These are phyloP conservation scores for Cephalophus harveyi DNA, from an alignment of 2,113 vertebrate genomes.

Conservation along the genomic window DNA sequence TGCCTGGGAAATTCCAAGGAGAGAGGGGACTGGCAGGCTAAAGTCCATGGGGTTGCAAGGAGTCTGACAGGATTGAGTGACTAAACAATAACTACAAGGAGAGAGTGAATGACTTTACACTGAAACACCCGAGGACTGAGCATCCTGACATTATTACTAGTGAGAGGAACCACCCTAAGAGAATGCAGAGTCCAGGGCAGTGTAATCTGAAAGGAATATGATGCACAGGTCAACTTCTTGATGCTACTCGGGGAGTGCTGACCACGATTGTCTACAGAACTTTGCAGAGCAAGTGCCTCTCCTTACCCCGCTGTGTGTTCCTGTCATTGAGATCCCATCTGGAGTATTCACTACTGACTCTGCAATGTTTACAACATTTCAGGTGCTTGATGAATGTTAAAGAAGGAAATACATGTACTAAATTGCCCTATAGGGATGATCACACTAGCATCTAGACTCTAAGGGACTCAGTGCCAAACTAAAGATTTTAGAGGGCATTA, in stretches of 20 bases:
- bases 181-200: not conserved
- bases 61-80: not conserved
- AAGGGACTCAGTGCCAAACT: not conserved
- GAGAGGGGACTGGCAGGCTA: not conserved
- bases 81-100: not conserved
- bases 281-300: not conserved
- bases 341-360: not conserved
- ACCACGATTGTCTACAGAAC: not conserved
- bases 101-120: not conserved
- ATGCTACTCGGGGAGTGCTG: not conserved
- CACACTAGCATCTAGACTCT: not conserved
- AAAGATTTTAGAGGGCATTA: not conserved
- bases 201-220: not conserved
- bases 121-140: not conserved
- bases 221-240: not conserved
- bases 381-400: not conserved
- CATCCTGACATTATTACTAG: not conserved
- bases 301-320: not conserved
- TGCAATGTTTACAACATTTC: not conserved
- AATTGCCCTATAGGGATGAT: not conserved
- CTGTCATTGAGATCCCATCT: not conserved
- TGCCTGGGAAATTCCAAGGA: not conserved
- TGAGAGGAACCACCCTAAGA: no score
- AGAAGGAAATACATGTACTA: not conserved
- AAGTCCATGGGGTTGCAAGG: not conserved